Percentiles rank a stretch among this genome's conserved stretches.
phyloP scores from a whole-genome alignment of 2,797 vertebrate species.

The Fratercula arctica region DNA sequence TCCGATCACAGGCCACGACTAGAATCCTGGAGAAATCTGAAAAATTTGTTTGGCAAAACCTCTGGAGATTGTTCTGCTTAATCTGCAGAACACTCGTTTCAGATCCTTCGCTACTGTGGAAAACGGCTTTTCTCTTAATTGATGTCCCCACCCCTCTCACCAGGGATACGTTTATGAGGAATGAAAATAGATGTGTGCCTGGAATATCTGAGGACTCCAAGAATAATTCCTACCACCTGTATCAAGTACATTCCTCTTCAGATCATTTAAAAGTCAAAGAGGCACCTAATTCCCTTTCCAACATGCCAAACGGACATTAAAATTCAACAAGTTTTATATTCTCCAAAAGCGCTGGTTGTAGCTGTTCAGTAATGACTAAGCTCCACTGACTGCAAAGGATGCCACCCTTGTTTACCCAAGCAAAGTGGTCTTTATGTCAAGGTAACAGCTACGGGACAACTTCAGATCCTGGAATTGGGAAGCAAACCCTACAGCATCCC shows the following conservation, averaged over 20 bases:
- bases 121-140: slow-evolving; percentile 40
- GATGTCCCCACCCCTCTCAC: slow-evolving; percentile 29
- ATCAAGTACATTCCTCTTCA: slow-evolving; percentile 33
- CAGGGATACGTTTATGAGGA: not conserved
- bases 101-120: slow-evolving; percentile 2
- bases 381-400: fast-evolving
- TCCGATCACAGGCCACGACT: slow-evolving; percentile 41
- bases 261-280: slow-evolving; percentile 26
- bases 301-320: not conserved
- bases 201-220: slow-evolving; percentile 32
- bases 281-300: slow-evolving; percentile 22
- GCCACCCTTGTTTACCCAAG: fast-evolving
- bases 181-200: slow-evolving; percentile 44
- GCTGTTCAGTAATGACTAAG: not conserved
- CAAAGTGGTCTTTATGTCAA: not conserved
- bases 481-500: not conserved
- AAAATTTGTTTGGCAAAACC: slow-evolving; percentile 50
- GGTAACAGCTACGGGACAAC: not conserved
- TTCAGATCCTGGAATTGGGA: not conserved
- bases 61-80: slow-evolving; percentile 42
- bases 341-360: not conserved
- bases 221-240: slow-evolving; percentile 51
- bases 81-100: not conserved
- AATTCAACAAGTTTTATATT: not conserved
- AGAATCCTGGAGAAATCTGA: slow-evolving; percentile 50